Evolutionary conservation across 2,113 vertebrate genomes (phyloP), one percentile per base, ranked within the genome.

Genomic region (Scopus umbretta): DNA sequence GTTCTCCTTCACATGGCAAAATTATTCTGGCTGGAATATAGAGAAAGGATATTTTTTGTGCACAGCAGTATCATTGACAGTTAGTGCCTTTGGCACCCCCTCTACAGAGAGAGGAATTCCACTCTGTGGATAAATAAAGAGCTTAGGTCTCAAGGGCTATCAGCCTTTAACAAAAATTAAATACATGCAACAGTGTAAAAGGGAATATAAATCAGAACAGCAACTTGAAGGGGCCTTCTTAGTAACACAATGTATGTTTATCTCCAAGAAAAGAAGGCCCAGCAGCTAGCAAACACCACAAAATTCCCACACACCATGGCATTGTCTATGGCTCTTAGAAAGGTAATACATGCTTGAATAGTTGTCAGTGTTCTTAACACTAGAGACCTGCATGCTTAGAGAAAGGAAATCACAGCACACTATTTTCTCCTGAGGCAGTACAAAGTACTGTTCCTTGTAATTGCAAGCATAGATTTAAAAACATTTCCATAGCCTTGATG

Each of bases 161-260:
- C 79, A 68, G 88, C 47, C 79, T 91, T 86, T 88, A 92, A 50
- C 88, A 91, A 89, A 89, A 34, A 89, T 78, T 90, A 76, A 92
- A 85, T 43, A 40, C 68, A 75, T 32, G 29, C 83, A 81, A 36
- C 19, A 22, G 36, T 17, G 49, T 81, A 83, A 86, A 95, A 88
- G 55, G 80, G 85, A 86, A 92, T 52, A 92, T 75, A 94, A 95
- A 97, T 93, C 65, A 87, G 45, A 93, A 80, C 50, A 80, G 25
- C 40, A 88, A 63, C 90, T 58, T 58, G 80, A 95, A 89, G 55
- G 55, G 16, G 61, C 52, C 85, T 95, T 96, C 84, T 95, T 86
- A 88, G 86, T 66, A 76, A 52, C 72, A 81, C 59, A 78, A 68
- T 6, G 26, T 50, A 13, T 49, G 56, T 92, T 90, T 88, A 94